phyloP scores from a whole-genome alignment of 2,797 vertebrate species.

The Channallabes apus region DNA sequence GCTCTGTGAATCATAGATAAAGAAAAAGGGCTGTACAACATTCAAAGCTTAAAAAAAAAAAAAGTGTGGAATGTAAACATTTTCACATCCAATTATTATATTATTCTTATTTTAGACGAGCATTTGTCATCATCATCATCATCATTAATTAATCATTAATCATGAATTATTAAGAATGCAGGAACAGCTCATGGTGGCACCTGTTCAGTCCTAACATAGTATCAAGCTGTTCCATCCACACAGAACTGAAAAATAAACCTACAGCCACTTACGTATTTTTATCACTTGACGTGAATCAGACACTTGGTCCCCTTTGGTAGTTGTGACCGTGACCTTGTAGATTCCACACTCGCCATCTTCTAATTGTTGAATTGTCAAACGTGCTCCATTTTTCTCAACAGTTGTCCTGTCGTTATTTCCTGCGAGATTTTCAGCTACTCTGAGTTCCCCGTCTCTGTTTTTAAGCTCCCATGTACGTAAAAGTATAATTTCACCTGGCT shows the following conservation, averaged over 20 bases:
- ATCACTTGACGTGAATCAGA: neutral
- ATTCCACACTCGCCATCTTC: constrained; percentile 19
- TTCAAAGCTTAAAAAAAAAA: neutral
- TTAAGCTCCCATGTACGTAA: constrained; percentile 42
- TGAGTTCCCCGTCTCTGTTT: neutral
- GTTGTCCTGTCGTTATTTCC: neutral
- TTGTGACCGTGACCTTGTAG: constrained; percentile 47
- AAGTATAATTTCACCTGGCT: neutral
- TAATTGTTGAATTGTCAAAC: constrained; percentile 28
- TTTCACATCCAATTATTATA: neutral
- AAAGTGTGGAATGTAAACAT: neutral
- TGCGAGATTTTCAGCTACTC: neutral
- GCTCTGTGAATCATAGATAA: neutral
- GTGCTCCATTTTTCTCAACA: neutral
- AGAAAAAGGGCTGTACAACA: neutral
- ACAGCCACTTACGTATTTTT: constrained; percentile 34
- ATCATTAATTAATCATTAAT: no score
- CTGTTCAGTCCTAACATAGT: neutral
- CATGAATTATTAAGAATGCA: no score
- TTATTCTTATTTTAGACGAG: no score
- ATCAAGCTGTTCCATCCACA: neutral
- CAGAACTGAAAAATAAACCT: neutral
- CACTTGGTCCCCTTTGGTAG: constrained; percentile 14
- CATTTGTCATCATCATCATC: no score
- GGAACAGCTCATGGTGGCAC: no score